Base-by-base conservation (phyloP, 2,888 invertebrate genomes). In the Aethes cnicana region DNA sequence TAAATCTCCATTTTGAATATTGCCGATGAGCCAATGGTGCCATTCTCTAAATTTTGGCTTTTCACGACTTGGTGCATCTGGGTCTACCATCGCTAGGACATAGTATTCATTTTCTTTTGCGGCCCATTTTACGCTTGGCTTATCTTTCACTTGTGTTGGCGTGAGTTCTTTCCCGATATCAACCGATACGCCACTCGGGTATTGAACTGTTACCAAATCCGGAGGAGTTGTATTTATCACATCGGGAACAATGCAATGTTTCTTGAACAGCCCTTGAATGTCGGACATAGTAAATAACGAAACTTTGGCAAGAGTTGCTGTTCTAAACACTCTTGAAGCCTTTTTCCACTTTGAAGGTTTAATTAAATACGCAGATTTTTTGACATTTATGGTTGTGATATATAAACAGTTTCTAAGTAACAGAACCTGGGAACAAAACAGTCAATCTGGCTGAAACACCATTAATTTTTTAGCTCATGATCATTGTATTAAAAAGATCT, bases 11-110 rank as follows among this genome's bases (percentile, higher is more conserved):
- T 93, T 94, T 6, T 92, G 92, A 66, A 95, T 93, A 68, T 96
- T 95, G 12, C 91, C 94, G 18, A 95, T 91, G 7, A 95, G 79
- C 95, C 95, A 95, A 74, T 96, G 95, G 62, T 93, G 93, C 91
- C 93, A 94, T 80, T 95, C 95, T 17, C 94, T 86, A 61, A 91
- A 92, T 57, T 90, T 93, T 0, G 95, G 95, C 47, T 91, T 91
- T 56, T 90, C 85, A 20, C 95, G 90, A 62, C 93, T 94, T 3
- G 95, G 95, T 1, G 95, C 95, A 81, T 96, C 95, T 2, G 95
- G 95, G 79, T 96, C 95, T 0, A 88, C 80, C 90, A 92, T 89
- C 17, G 84, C 85, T 14, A 92, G 63, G 1, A 94, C 93, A 73
- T 96, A 96, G 61, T 92, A 93, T 54, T 84, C 78, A 43, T 78